Percentiles rank a stretch among this genome's conserved stretches.
These are phyloP conservation scores for Stegostoma tigrinum DNA, from an alignment of 2,113 vertebrate species.

Conservation along the genomic window DNA sequence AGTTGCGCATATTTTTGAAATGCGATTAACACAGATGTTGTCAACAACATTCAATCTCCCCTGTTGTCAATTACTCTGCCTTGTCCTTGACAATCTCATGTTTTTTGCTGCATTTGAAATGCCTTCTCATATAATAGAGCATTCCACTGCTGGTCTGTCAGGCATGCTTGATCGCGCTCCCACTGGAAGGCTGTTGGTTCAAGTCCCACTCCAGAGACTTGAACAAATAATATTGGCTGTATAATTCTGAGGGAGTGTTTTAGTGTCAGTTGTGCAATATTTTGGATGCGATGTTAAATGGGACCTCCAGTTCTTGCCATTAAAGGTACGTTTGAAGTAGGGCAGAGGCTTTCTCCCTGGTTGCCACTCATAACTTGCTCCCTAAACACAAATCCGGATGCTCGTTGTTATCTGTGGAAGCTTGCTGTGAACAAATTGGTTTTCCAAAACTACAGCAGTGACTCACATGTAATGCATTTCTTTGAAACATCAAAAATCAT, in stretches of 20 bases:
- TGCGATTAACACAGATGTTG: background rate
- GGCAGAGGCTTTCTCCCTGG: background rate
- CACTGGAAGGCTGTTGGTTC: background rate
- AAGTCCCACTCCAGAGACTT: background rate
- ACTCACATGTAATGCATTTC: no score
- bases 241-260: background rate
- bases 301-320: no score
- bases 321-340: background rate
- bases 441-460: no score
- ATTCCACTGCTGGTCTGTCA: background rate
- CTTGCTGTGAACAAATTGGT: no score
- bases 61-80: background rate
- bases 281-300: background rate
- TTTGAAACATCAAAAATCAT: background rate
- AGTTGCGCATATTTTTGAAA: conserved; percentile 41
- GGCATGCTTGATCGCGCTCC: background rate
- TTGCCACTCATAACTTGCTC: background rate
- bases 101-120: background rate
- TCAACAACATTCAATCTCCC: background rate
- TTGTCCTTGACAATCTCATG: background rate
- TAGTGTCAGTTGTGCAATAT: background rate
- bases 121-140: background rate
- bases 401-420: no score
- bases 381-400: no score
- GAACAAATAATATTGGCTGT: background rate